These are phyloP conservation scores for Podarcis muralis DNA, from an alignment of 2,113 vertebrate species.

Conservation along the genomic window DNA sequence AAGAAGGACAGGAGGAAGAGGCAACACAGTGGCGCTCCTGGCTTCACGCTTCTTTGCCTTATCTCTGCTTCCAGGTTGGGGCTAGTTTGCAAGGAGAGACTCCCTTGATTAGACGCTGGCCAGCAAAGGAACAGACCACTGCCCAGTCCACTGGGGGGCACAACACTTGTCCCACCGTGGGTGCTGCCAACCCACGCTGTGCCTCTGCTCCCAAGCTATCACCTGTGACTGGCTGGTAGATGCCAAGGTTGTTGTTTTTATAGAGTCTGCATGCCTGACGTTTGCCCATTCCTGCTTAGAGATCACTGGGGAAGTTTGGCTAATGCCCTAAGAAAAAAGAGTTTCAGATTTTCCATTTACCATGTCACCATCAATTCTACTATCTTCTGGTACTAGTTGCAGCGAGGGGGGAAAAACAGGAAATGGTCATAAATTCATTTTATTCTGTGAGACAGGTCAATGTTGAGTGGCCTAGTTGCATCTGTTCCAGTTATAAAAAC, in stretches of 20 bases:
- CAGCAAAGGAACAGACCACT: too few relatives aligned
- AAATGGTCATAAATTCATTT: constrained; percentile 4
- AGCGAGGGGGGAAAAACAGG: neutral
- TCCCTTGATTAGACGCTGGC: too few relatives aligned
- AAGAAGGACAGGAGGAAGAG: too few relatives aligned
- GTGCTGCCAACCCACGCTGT: neutral
- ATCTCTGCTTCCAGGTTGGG: too few relatives aligned
- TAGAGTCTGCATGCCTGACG: neutral
- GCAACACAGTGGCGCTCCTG: too few relatives aligned
- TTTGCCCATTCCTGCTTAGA: neutral
- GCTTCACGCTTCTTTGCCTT: too few relatives aligned
- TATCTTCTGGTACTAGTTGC: neutral
- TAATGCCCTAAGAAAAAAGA: neutral
- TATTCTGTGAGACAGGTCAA: neutral
- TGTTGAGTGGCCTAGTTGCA: neutral
- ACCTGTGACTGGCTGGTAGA: neutral
- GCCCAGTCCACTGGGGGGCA: neutral
- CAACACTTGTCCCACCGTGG: neutral
- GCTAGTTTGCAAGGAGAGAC: too few relatives aligned
- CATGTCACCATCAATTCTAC: neutral
- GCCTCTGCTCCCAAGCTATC: neutral
- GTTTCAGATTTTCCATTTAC: constrained; percentile 18
- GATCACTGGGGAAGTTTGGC: neutral
- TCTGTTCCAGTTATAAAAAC: neutral
- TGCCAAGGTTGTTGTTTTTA: neutral